Base-by-base conservation (phyloP, 2,888 invertebrate species). In the Diaphora mendica region DNA sequence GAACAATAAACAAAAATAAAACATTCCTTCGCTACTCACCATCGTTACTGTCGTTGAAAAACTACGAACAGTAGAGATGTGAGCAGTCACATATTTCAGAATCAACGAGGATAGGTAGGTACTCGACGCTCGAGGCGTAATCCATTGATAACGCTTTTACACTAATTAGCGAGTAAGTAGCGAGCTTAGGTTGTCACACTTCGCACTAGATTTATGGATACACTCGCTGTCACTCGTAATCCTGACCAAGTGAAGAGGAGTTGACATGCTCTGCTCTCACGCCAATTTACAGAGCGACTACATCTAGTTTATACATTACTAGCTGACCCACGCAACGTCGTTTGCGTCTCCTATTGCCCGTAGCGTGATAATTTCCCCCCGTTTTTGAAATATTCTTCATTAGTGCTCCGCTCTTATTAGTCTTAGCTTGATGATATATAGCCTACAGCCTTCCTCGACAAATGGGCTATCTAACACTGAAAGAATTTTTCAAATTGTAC, bases 111-210 rank as follows among this genome's bases (percentile, higher is more conserved):
- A 77, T 69, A 30, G 5, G 62, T 68, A 30, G 17, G 62, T 62
- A 70, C 77, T 84, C 77, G 77, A 80, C 80, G 80, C 78, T 79
- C 77, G 70, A 77, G 78, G 77, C 79, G 80, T 87, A 88, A 88
- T 88, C 86, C 86, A 88, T 89, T 89, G 90, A 91, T 90, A 90
- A 88, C 86, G 91, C 90, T 92, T 92, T 93, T 92, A 90, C 89
- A 88, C 89, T 93, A 94, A 93, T 94, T 92, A 94, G 89, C 88
- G 88, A 90, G 89, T 87, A 88, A 90, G 91, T 91, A 83, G 81
- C 87, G 87, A 87, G 91, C 90, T 94, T 92, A 93, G 88, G 86
- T 87, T 85, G 90, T 91, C 89, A 91, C 91, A 88, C 83, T 85
- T 87, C 86, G 77, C 85, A 84, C 83, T 87, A 90, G 91, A 94